Conservation (phyloP, 2,113 vertebrate genomes). For the Serilophus lunatus region DNA sequence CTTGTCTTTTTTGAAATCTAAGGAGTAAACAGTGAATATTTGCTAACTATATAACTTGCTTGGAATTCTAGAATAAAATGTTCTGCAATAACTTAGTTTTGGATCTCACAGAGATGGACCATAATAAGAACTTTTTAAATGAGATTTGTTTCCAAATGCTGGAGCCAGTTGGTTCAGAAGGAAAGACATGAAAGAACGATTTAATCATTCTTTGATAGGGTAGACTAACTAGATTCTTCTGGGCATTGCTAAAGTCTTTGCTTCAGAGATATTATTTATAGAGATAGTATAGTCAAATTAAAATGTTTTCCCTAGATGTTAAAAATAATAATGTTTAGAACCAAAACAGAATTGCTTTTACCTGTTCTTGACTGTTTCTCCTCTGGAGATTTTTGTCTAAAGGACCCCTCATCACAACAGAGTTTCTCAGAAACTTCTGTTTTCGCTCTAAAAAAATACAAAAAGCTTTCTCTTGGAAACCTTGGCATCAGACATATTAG, state of each 20-base stretch:
- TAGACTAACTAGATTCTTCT: not conserved
- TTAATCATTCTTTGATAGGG: not conserved
- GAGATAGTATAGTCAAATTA: not conserved
- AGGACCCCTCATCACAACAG: not conserved
- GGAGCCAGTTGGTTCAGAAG: not conserved
- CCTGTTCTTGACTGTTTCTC: not conserved
- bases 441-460: not conserved
- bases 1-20: not conserved
- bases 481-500: rapidly evolving
- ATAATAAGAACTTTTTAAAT: not conserved
- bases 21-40: not conserved
- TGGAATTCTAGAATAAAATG: not conserved
- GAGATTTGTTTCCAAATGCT: not conserved
- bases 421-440: not conserved
- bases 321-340: not conserved
- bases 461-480: not conserved
- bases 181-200: not conserved
- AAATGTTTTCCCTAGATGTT: not conserved
- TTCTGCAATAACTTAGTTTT: not conserved
- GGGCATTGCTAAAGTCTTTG: not conserved
- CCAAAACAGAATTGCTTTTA: not conserved
- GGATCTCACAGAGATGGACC: not conserved
- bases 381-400: not conserved
- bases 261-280: not conserved
- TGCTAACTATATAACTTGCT: not conserved